Evolutionary conservation across 2,113 vertebrate species (phyloP), one percentile per base, ranked within the genome.

Genomic region (Triplophysa tibetana): DNA sequence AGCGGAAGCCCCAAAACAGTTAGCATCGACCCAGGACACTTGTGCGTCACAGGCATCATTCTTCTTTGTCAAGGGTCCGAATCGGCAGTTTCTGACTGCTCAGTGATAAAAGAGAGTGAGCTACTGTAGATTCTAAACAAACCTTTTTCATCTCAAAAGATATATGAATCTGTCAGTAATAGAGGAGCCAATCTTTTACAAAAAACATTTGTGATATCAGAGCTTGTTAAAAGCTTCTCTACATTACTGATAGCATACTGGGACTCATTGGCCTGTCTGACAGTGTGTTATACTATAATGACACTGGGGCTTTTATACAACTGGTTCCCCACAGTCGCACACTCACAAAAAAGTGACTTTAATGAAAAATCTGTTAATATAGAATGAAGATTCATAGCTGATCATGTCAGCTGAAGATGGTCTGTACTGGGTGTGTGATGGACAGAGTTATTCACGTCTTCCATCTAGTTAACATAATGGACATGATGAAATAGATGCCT

Each of bases 1-100:
- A 52, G 11, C 58, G 41, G 60, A 73, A 68, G 75, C 17, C 17
- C 43, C 29, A 81, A 78, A 29, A 65, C 58, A 50, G 63, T 81
- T 81, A 81, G 75, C 75, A 79, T 81, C 80, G 70, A 84, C 67
- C 64, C 45, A 43, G 19, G 48, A 45, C 74, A 50, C 17, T 50
- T 56, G 56, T 81, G 78, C 43, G 26, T 65, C 78, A 64, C 8
- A 14, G 52, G 19, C 67, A 78, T 77, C 67, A 62, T 66, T 81
- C 68, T 80, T 76, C 43, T 1, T 10, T 74, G 52, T 74, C 72
- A 70, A 62, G 54, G n/a, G 73, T 70, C 45, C n/a, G 1, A 52
- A 24, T 48, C 78, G 65, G 70, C 78, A 45, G 70, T 58, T 74
- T 33, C 12, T 74, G 33, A 65, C 19, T 61, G 33, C 65, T 73